Conservation (phyloP, 2,797 vertebrate genomes). For the Gallinago stenura region DNA sequence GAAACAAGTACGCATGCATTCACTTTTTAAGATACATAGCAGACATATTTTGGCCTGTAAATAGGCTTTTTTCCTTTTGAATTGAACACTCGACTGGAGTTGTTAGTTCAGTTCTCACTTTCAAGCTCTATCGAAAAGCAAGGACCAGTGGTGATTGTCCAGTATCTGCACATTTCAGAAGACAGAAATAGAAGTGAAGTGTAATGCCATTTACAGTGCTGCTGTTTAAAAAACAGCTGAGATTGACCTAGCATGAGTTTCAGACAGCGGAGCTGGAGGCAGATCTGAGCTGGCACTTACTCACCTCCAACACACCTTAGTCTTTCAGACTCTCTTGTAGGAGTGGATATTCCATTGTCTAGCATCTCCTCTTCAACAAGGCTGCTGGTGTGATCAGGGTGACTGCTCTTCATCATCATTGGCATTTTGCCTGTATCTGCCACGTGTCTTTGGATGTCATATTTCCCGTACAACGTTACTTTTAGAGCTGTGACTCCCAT, state of each 20-base stretch:
- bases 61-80: constrained; percentile 18
- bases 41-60: constrained; percentile 41
- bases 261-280: background rate
- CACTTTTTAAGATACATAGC: constrained; percentile 5
- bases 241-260: background rate
- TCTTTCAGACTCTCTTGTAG: background rate
- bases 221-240: background rate
- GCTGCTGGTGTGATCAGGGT: background rate
- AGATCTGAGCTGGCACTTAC: constrained; percentile 47
- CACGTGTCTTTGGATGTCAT: background rate
- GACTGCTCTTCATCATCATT: background rate
- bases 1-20: background rate
- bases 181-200: background rate
- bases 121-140: background rate
- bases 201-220: background rate
- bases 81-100: background rate
- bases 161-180: background rate
- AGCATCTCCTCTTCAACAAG: background rate
- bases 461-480: background rate
- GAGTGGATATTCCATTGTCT: constrained; percentile 36
- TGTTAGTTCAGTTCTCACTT: constrained; percentile 27
- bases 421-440: constrained; percentile 19
- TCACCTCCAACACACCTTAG: constrained; percentile 49
- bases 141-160: background rate
- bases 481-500: background rate